These are phyloP conservation scores for Sclerurus mexicanus DNA, from an alignment of 2,113 vertebrate genomes.

Conservation along the genomic window DNA sequence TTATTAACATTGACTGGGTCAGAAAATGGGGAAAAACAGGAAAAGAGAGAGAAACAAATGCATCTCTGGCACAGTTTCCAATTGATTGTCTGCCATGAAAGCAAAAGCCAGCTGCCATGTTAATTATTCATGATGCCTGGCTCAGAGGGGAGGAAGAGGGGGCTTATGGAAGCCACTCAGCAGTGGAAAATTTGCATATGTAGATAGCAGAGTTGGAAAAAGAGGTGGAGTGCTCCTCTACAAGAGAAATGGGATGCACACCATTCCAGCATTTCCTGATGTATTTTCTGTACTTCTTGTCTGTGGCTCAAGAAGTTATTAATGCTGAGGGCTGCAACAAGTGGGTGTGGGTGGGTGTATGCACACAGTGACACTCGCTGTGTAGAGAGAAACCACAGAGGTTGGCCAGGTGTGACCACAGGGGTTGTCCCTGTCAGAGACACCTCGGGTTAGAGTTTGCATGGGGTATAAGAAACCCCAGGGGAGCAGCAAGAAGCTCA, in stretches of 20 bases:
- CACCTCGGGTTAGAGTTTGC: not conserved
- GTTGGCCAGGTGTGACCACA: not conserved
- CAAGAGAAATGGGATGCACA: constrained; percentile 11
- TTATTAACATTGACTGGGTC: constrained; percentile 44
- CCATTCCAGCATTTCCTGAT: not conserved
- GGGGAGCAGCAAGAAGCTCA: not conserved
- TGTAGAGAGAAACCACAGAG: not conserved
- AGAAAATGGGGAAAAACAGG: constrained; percentile 41
- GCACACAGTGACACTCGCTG: not conserved
- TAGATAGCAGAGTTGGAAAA: constrained; percentile 35
- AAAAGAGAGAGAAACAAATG: constrained; percentile 57
- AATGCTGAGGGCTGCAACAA: constrained; percentile 20
- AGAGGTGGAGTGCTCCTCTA: constrained; percentile 4
- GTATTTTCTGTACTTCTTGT: not conserved
- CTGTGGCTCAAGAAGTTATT: not conserved
- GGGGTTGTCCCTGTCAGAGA: not conserved
- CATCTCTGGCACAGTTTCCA: constrained; percentile 60
- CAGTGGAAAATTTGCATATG: constrained; percentile 59
- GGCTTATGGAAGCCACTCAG: constrained; percentile 53
- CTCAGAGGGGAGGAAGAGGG: constrained; percentile 46
- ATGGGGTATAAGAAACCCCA: not conserved
- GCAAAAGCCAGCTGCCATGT: constrained; percentile 73
- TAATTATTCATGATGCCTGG: constrained; percentile 73
- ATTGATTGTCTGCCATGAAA: constrained; percentile 67
- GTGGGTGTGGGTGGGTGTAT: not conserved